A percentile compares a stretch with the other conserved stretches of the same genome.
phyloP scores from a whole-genome alignment of 2,888 invertebrate genomes.

The Oxytorus armatus region DNA sequence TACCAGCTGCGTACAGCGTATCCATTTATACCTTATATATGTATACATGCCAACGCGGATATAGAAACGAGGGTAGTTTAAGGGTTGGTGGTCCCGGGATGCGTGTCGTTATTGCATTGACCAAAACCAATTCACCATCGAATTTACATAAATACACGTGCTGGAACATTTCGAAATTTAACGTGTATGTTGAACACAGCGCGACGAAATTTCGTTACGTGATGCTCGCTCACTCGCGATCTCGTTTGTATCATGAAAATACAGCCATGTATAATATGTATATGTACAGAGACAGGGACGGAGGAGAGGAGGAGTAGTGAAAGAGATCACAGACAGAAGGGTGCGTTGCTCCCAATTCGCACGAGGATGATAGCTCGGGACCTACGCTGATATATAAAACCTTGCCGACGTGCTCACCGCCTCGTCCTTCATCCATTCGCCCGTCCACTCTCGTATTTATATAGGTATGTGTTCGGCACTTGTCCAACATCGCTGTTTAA shows the following conservation, averaged over 20 bases:
- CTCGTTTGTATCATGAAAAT: constrained; percentile 16
- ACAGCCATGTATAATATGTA: background rate
- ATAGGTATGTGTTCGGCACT: constrained; percentile 54
- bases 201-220: constrained; percentile 15
- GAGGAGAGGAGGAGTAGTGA: too few species aligned
- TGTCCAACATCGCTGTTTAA: constrained; percentile 69
- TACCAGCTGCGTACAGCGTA: background rate
- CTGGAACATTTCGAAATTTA: constrained; percentile 41
- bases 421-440: background rate
- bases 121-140: constrained; percentile 67
- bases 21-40: background rate
- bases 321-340: background rate
- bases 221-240: constrained; percentile 18
- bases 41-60: background rate
- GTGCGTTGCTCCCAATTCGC: constrained; percentile 16
- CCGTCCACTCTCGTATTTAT: constrained; percentile 8
- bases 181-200: background rate
- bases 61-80: constrained; percentile 39
- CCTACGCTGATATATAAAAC: constrained; percentile 31
- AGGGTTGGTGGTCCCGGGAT: constrained; percentile 44
- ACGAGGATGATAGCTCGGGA: background rate
- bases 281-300: background rate
- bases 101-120: constrained; percentile 64
- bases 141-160: constrained; percentile 69
- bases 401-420: background rate